A percentile compares a stretch with the other conserved stretches of the same genome.
Conservation (phyloP, 1,140 invertebrate species). For the Drosophila azteca region DNA sequence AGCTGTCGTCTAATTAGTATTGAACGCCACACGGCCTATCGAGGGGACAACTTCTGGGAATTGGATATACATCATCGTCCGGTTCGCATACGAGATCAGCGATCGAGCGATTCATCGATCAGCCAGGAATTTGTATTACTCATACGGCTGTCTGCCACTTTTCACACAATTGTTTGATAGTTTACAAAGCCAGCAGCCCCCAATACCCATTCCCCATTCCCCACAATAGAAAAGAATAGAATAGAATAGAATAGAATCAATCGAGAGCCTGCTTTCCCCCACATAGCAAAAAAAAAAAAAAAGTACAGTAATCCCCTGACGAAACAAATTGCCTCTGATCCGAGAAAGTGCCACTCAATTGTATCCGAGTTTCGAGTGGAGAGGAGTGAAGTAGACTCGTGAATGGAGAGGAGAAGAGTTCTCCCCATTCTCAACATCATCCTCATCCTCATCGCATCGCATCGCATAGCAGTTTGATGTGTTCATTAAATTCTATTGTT, state of each 20-base stretch:
- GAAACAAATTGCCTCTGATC: slow-evolving; percentile 17
- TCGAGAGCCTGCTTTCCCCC: slow-evolving; percentile 14
- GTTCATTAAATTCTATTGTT: slow-evolving; percentile 40
- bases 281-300: no score
- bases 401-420: no score
- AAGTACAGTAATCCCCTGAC: slow-evolving; percentile 38
- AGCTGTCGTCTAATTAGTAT: background rate
- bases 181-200: background rate
- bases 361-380: slow-evolving; percentile 6
- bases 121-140: slow-evolving; percentile 6
- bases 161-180: slow-evolving; percentile 10
- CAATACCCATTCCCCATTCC: background rate
- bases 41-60: background rate
- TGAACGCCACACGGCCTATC: background rate
- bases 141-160: background rate
- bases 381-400: no score
- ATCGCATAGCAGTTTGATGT: slow-evolving; percentile 10
- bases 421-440: slow-evolving; percentile 7
- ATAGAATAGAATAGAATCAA: slow-evolving; percentile 18
- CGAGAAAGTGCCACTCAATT: slow-evolving; percentile 38
- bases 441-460: slow-evolving; percentile 27
- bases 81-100: background rate
- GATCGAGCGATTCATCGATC: background rate
- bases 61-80: background rate
- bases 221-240: no score